phyloP scores from a whole-genome alignment of 2,797 vertebrate species.

The Capromys pilorides region DNA sequence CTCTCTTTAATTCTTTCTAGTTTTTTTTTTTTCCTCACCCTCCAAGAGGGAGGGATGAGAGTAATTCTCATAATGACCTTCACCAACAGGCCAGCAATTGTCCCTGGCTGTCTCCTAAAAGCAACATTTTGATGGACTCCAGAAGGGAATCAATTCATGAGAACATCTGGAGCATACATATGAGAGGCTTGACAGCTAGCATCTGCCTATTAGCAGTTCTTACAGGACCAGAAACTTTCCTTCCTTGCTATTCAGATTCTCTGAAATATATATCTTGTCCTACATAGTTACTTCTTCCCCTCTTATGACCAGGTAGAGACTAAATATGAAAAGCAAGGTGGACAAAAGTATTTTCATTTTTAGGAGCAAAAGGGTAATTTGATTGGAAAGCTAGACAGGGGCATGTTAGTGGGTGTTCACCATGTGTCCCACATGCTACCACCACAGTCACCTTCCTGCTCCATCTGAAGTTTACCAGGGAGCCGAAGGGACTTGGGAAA shows the following conservation, averaged over 20 bases:
- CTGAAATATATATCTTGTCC: neutral
- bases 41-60: neutral
- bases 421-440: accelerated
- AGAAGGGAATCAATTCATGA: neutral
- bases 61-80: neutral
- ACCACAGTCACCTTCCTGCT: accelerated
- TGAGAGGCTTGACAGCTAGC: neutral
- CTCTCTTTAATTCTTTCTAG: neutral
- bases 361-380: neutral
- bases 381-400: neutral
- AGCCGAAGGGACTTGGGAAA: neutral
- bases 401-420: too few species aligned
- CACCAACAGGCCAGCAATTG: neutral
- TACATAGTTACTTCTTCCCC: neutral
- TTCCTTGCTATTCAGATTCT: neutral
- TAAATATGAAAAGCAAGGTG: neutral
- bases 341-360: neutral
- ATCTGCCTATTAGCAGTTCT: accelerated
- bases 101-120: neutral
- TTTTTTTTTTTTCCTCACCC: neutral
- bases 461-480: neutral
- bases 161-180: too few species aligned
- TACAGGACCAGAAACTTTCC: neutral
- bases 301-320: neutral
- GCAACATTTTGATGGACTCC: neutral